Base-by-base conservation (phyloP, 2,113 vertebrate species). In the Sinocyclocheilus anshuiensis region DNA sequence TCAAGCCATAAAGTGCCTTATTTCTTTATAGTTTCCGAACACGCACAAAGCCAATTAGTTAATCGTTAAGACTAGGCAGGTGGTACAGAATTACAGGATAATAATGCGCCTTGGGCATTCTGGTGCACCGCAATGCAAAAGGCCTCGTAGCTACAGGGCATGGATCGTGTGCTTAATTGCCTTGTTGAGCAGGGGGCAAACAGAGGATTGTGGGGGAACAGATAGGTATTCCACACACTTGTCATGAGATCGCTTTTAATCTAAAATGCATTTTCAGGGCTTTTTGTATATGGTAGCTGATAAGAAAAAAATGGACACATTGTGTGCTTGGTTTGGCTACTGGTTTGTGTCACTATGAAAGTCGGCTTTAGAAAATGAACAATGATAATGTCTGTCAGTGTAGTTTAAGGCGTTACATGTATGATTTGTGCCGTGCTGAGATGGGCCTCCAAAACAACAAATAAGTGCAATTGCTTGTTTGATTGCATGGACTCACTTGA, bases 11-110 rank as follows among this genome's bases (percentile, higher is more conserved):
- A 93, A 93, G 90, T 85, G 88, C 91, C 89, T 91, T 84, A 87
- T 93, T 93, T 81, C 86, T 92, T 93, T 92, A 93, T 93, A 92
- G 93, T 94, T 94, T 93, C 93, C 88, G 88, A 92, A 90, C 94
- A 94, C 90, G 92, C 90, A 84, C 90, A 29, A 88, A 90, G 91
- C 93, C 94, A 94, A 94, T 95, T 95, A 95, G 92, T 90, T 91
- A 90, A 95, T 95, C 93, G 91, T 95, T 94, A 95, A 91, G 89
- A 91, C 92, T 75, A 94, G 92, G 92, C 93, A 95, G 94, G 94
- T 94, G 93, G 92, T 91, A 88, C 91, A 87, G 90, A 95, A 94
- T 94, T 94, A 93, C 90, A 86, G 91, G 92, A 94, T 94, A 94
- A 95, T 95, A 94, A 92, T 90, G 92, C 89, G 94, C 92, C 94